Percentiles rank a stretch among this genome's conserved stretches.
These are phyloP conservation scores for Nemopilema nomurai DNA, from an alignment of 30 jellyfish, hydroid and myxozoan genomes.

Conservation along the genomic window DNA sequence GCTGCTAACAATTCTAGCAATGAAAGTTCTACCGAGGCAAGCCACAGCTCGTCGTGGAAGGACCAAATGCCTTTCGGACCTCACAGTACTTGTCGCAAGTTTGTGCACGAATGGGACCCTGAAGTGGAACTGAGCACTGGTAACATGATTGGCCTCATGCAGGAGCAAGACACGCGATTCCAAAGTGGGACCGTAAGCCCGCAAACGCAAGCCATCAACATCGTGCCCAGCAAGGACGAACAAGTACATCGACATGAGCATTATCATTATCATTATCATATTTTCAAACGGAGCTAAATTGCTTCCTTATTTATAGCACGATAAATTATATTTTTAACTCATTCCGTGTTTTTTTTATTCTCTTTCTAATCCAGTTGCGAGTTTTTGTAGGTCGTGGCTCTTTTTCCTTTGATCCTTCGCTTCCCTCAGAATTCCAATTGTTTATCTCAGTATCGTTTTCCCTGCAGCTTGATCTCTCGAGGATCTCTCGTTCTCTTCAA, in stretches of 20 bases:
- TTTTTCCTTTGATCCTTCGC: no score
- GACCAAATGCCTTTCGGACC: constrained; percentile 22
- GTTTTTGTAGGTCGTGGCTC: no score
- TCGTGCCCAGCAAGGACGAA: constrained; percentile 29
- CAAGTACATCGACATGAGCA: constrained; percentile 58
- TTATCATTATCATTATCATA: constrained; percentile 65
- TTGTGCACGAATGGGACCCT: constrained; percentile 28
- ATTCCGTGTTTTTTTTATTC: background rate
- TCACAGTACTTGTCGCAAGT: constrained; percentile 5
- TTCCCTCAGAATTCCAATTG: no score
- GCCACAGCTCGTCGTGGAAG: constrained; percentile 39
- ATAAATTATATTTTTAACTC: constrained; percentile 25
- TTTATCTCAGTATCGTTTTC: no score
- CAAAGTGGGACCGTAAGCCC: constrained; percentile 4
- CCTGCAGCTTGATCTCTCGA: no score
- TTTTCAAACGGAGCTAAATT: constrained; percentile 44
- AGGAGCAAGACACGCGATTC: constrained; percentile 1
- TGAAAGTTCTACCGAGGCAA: constrained; percentile 14
- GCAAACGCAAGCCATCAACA: constrained; percentile 21
- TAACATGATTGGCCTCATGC: constrained; percentile 24
- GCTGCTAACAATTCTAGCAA: constrained; percentile 16
- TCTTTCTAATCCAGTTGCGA: background rate
- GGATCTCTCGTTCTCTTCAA: no score
- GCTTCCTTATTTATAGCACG: constrained; percentile 37
- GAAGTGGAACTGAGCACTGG: constrained; percentile 25